phyloP scores from a whole-genome alignment of 2,113 vertebrate genomes.

The Dipodomys stephensi region DNA sequence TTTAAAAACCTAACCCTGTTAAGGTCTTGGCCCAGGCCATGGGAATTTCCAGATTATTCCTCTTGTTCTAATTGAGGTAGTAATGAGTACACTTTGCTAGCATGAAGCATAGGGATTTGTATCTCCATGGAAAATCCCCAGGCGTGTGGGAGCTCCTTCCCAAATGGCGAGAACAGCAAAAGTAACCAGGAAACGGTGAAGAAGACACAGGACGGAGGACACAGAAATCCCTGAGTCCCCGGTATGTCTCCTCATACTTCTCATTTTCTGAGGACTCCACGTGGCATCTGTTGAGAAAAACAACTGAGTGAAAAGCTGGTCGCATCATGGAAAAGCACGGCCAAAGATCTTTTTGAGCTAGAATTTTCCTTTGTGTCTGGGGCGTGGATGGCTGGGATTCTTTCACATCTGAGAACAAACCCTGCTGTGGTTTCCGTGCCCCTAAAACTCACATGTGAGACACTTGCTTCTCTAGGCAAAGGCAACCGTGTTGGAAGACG shows the following conservation, averaged over 20 bases:
- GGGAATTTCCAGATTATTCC: constrained; percentile 81
- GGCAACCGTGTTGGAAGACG: neutral
- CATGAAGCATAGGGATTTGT: constrained; percentile 40
- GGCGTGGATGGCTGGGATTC: neutral
- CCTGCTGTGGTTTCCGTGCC: neutral
- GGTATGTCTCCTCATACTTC: neutral
- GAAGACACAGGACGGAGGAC: neutral
- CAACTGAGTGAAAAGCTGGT: neutral
- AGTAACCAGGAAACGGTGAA: neutral
- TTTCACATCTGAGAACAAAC: neutral
- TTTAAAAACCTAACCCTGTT: constrained; percentile 4
- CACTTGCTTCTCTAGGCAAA: neutral
- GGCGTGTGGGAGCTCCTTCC: constrained; percentile 5
- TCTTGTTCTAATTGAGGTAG: constrained; percentile 71
- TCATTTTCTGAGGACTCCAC: neutral
- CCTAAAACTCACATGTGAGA: neutral
- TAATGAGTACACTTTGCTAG: constrained; percentile 13
- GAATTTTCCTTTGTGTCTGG: neutral
- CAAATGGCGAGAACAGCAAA: neutral
- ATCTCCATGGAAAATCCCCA: constrained; percentile 71
- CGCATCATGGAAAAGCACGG: neutral
- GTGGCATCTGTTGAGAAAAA: neutral
- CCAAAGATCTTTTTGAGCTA: neutral
- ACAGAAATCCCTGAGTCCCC: neutral
- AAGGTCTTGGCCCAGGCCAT: constrained; percentile 68